These are phyloP conservation scores for Halcyon leucocephala DNA, from an alignment of 2,797 vertebrate genomes.

Conservation along the genomic window DNA sequence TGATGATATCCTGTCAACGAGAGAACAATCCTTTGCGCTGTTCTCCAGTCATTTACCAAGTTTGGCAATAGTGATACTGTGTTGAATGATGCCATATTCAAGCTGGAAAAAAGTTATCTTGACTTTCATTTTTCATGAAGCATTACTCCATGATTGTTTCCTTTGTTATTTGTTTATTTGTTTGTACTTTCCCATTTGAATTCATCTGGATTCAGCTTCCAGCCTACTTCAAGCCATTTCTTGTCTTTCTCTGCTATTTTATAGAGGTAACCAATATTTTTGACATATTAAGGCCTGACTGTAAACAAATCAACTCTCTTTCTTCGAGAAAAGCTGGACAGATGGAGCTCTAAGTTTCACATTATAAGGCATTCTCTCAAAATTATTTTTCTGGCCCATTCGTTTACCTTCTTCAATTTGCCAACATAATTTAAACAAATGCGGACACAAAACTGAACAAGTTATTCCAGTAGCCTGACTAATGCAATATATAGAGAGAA, in stretches of 20 bases:
- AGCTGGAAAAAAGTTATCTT: not conserved
- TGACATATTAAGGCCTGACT: not conserved
- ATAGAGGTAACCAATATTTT: conserved; percentile 6
- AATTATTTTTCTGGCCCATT: not conserved
- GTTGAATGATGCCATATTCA: not conserved
- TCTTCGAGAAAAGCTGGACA: conserved; percentile 17
- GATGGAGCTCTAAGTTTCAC: conserved; percentile 21
- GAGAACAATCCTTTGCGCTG: not conserved
- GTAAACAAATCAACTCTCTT: not conserved
- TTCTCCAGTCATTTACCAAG: not conserved
- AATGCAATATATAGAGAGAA: not conserved
- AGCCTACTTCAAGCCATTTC: not conserved
- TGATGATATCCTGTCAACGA: not conserved
- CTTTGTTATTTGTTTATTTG: not conserved
- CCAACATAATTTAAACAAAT: not conserved
- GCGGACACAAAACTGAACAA: not conserved
- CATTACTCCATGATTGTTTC: not conserved
- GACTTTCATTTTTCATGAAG: not conserved
- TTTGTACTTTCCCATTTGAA: not conserved
- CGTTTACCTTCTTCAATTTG: not conserved
- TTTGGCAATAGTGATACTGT: not conserved
- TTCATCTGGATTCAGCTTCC: conserved; percentile 4
- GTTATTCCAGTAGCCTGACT: not conserved
- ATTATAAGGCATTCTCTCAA: not conserved
- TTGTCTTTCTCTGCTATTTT: not conserved